These are phyloP conservation scores for Siderastrea siderea DNA, from an alignment of 92 coral and sea anemone genomes.

Conservation along the genomic window DNA sequence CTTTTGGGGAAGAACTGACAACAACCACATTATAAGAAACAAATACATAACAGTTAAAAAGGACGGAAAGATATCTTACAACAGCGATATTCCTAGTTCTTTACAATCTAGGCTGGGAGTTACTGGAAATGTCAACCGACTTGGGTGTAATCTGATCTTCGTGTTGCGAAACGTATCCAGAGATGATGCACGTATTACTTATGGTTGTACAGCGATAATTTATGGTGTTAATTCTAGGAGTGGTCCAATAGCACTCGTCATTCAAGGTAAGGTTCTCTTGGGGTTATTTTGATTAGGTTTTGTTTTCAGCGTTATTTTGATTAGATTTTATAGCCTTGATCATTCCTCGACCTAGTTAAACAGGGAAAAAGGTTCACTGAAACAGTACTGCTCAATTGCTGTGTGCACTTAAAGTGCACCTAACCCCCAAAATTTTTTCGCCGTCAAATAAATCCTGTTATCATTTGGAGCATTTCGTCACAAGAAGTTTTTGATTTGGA, in stretches of 20 bases:
- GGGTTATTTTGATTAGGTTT: too few species aligned
- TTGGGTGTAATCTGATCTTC: not conserved
- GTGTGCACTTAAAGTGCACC: too few species aligned
- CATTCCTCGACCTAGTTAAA: too few species aligned
- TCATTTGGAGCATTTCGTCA: too few species aligned
- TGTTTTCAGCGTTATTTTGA: too few species aligned
- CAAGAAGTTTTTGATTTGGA: too few species aligned
- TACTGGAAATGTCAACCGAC: not conserved
- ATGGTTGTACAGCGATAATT: not conserved
- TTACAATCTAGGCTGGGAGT: not conserved
- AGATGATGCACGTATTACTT: not conserved
- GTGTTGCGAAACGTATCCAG: not conserved
- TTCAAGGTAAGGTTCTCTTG: not conserved
- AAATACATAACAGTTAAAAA: not conserved
- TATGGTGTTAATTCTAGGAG: not conserved
- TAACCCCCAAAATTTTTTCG: too few species aligned
- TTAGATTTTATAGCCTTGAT: too few species aligned
- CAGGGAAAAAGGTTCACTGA: too few species aligned
- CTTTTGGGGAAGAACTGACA: not conserved
- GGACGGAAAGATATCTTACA: not conserved
- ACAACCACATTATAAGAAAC: not conserved
- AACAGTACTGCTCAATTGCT: too few species aligned
- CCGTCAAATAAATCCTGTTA: too few species aligned
- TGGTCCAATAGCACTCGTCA: not conserved
- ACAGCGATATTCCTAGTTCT: not conserved